Conservation (phyloP, 1,140 invertebrate genomes). For the Cydia pomonella region DNA sequence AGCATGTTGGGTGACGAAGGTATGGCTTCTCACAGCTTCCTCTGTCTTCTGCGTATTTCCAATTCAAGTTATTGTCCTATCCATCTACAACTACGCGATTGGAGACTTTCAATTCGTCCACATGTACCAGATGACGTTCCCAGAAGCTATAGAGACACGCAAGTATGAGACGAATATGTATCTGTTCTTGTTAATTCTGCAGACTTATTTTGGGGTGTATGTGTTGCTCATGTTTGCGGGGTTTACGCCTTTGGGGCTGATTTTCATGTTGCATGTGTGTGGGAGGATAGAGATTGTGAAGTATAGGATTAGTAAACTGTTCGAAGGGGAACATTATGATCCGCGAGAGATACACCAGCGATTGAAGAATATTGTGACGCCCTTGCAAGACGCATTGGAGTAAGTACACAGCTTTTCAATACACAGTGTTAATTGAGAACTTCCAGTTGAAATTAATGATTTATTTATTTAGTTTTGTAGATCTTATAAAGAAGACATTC, state of each 20-base stretch:
- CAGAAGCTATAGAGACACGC: conserved; percentile 42
- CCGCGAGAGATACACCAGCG: conserved; percentile 39
- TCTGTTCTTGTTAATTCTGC: conserved; percentile 34
- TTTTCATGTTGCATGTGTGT: conserved; percentile 57
- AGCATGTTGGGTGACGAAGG: conserved; percentile 40
- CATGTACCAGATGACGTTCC: conserved; percentile 52
- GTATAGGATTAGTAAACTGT: conserved; percentile 41
- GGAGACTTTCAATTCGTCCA: conserved; percentile 47
- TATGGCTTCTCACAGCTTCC: conserved; percentile 45
- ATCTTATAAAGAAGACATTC: conserved; percentile 45
- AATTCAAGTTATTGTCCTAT: conserved; percentile 39
- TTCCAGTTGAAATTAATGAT: neutral
- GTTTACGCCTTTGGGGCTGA: conserved; percentile 49
- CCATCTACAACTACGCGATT: conserved; percentile 40
- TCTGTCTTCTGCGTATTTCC: conserved; percentile 39
- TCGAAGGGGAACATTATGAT: conserved; percentile 37
- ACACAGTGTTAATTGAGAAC: neutral
- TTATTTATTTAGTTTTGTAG: conserved; percentile 47
- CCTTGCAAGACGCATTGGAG: conserved; percentile 45
- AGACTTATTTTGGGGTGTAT: conserved; percentile 44
- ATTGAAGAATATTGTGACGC: conserved; percentile 38
- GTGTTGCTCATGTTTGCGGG: conserved; percentile 42
- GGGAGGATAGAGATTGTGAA: conserved; percentile 52
- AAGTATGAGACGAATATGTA: conserved; percentile 42
- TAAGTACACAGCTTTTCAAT: conserved; percentile 33